Conservation (phyloP, 2,888 invertebrate genomes). For the Campoletis raptor region DNA sequence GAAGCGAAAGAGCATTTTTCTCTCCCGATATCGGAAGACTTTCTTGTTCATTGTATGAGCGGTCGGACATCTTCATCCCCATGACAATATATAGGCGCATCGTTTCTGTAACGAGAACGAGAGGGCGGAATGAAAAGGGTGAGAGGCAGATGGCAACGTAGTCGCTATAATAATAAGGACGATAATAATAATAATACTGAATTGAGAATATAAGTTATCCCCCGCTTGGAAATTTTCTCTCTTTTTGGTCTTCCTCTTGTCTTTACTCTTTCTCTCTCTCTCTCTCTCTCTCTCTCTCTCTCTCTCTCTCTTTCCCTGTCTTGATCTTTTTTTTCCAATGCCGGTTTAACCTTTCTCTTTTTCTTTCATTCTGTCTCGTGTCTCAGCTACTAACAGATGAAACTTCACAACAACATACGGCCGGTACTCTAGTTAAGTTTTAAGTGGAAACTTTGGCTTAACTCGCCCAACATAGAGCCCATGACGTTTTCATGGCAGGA, state of each 20-base stretch:
- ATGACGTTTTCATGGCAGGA: conserved; percentile 65
- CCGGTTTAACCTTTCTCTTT: conserved; percentile 42
- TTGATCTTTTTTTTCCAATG: conserved; percentile 36
- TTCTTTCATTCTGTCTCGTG: conserved; percentile 53
- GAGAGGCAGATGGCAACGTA: conserved; percentile 34
- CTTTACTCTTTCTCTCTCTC: conserved; percentile 30
- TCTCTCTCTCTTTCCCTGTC: too few relatives aligned
- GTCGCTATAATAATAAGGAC: conserved; percentile 63
- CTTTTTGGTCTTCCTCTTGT: neutral
- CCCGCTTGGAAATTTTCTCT: conserved; percentile 50
- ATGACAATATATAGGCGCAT: conserved; percentile 61
- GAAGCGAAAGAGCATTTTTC: conserved; percentile 34
- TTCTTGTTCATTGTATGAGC: conserved; percentile 38
- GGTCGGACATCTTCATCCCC: conserved; percentile 50
- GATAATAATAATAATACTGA: conserved; percentile 66
- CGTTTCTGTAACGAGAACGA: conserved; percentile 58
- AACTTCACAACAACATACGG: conserved; percentile 69
- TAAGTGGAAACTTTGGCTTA: conserved; percentile 69
- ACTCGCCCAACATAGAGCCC: conserved; percentile 66
- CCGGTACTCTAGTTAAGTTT: conserved; percentile 68
- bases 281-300: conserved; percentile 25
- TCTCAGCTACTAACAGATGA: conserved; percentile 63
- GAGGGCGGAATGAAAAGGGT: conserved; percentile 38
- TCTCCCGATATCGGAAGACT: conserved; percentile 36
- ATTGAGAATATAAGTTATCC: conserved; percentile 64